These are phyloP conservation scores for Drosophila acutilabella DNA, from an alignment of 2,888 invertebrate genomes.

Conservation along the genomic window DNA sequence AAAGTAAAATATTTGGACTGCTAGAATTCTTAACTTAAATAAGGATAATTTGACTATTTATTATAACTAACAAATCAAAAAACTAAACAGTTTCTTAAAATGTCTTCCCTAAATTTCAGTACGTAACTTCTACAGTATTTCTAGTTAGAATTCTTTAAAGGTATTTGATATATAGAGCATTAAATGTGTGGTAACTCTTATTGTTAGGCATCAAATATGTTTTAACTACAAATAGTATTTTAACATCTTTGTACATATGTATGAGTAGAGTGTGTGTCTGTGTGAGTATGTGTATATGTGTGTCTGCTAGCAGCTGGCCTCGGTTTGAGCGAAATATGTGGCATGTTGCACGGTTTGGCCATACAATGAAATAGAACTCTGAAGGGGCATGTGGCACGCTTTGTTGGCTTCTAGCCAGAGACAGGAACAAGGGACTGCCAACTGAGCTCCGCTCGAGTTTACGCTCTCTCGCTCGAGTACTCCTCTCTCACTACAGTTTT, in stretches of 20 bases:
- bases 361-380: conserved; percentile 19
- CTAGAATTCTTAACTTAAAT: too few species aligned
- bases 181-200: too few species aligned
- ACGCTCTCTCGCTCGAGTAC: neutral
- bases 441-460: conserved; percentile 6
- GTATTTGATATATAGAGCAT: too few species aligned
- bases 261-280: neutral
- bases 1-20: too few species aligned
- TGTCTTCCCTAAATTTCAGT: too few species aligned
- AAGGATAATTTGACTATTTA: too few species aligned
- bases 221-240: conserved; percentile 21
- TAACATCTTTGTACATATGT: neutral
- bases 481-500: neutral
- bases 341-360: conserved; percentile 36
- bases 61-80: too few species aligned
- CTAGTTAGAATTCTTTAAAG: too few species aligned
- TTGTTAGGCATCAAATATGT: conserved; percentile 12
- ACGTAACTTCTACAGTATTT: too few species aligned
- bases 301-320: conserved; percentile 38
- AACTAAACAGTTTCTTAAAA: too few species aligned
- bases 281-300: conserved; percentile 1
- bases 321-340: conserved; percentile 33
- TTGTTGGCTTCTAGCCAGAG: conserved; percentile 53
- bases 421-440: conserved; percentile 32
- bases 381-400: conserved; percentile 46